Percentiles rank a stretch among this genome's conserved stretches.
phyloP scores from a whole-genome alignment of 2,888 invertebrate species.

The Arrhopalites spinosus region DNA sequence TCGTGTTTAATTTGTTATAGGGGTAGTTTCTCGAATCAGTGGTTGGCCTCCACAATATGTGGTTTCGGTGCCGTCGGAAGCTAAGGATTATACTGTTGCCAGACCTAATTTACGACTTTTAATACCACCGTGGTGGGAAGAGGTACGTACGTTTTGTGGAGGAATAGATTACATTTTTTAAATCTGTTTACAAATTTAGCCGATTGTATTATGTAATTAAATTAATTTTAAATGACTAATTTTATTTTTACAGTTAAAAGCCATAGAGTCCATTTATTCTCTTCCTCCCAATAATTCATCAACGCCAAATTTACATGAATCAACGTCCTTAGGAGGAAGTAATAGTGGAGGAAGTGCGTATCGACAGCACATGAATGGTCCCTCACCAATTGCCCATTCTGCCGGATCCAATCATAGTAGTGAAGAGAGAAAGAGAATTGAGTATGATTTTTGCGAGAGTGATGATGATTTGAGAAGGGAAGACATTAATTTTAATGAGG shows the following conservation, averaged over 20 bases:
- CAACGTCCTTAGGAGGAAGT: slow-evolving; percentile 53
- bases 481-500: slow-evolving; percentile 73
- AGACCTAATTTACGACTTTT: slow-evolving; percentile 88
- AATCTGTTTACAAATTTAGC: too few relatives aligned
- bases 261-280: slow-evolving; percentile 58
- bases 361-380: slow-evolving; percentile 59
- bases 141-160: too few relatives aligned
- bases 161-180: too few relatives aligned
- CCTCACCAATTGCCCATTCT: slow-evolving; percentile 60
- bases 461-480: slow-evolving; percentile 87
- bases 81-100: slow-evolving; percentile 70
- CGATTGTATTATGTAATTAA: too few relatives aligned
- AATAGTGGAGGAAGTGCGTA: slow-evolving; percentile 59
- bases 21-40: slow-evolving; percentile 73
- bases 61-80: slow-evolving; percentile 60
- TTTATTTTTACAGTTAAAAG: too few relatives aligned
- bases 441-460: slow-evolving; percentile 82
- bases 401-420: slow-evolving; percentile 58
- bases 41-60: slow-evolving; percentile 72
- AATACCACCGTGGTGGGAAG: slow-evolving; percentile 96
- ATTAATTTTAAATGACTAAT: too few relatives aligned
- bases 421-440: slow-evolving; percentile 62
- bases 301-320: slow-evolving; percentile 27
- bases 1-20: slow-evolving; percentile 83
- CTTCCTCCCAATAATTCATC: slow-evolving; percentile 45